These are phyloP conservation scores for Theretra japonica DNA, from an alignment of 2,888 invertebrate genomes.

Conservation along the genomic window DNA sequence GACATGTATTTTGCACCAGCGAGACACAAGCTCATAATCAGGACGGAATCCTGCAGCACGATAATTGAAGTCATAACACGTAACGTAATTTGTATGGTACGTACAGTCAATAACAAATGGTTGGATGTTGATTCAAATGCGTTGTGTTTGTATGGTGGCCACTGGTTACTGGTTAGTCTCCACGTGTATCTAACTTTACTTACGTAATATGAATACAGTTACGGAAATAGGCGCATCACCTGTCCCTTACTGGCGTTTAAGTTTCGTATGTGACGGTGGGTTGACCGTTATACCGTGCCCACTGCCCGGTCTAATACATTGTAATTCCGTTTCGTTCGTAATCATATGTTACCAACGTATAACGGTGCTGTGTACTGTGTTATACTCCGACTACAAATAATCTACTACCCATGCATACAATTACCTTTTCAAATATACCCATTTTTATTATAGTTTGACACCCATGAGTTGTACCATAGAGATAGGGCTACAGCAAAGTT, in stretches of 20 bases:
- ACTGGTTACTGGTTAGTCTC: conserved; percentile 34
- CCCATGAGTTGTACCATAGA: too few relatives aligned
- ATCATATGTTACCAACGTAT: background rate
- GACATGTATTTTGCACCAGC: background rate
- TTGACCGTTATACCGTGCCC: conserved; percentile 7
- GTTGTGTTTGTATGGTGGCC: conserved; percentile 42
- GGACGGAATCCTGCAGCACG: background rate
- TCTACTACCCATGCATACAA: too few relatives aligned
- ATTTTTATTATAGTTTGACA: too few relatives aligned
- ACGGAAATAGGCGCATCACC: conserved; percentile 63
- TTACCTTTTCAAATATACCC: too few relatives aligned
- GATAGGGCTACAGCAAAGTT: too few relatives aligned
- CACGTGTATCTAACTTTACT: conserved; percentile 43
- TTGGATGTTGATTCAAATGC: conserved; percentile 35
- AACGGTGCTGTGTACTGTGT: background rate
- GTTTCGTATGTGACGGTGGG: conserved; percentile 14
- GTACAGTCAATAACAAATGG: conserved; percentile 27
- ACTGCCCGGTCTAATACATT: background rate
- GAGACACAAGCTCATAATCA: background rate
- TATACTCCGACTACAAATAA: background rate
- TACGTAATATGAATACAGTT: conserved; percentile 45
- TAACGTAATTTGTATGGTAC: background rate
- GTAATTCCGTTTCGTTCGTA: conserved; percentile 14
- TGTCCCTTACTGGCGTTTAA: conserved; percentile 43
- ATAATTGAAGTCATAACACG: background rate